Conservation (phyloP, 1,140 invertebrate species). For the Stenopsyche tienmushanensis region DNA sequence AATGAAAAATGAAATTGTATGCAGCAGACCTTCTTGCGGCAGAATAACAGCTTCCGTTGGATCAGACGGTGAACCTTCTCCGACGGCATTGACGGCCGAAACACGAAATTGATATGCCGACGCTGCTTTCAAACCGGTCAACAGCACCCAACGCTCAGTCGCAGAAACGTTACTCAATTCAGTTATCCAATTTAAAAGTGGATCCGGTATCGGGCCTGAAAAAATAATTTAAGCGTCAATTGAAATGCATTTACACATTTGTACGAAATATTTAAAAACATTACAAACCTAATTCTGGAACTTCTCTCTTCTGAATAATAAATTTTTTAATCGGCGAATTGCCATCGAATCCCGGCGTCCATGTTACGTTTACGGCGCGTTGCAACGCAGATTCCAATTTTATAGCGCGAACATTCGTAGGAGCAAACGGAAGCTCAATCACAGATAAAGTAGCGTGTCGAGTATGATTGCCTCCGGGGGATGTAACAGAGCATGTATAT, state of each 20-base stretch:
- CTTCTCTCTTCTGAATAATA: slow-evolving; percentile 87
- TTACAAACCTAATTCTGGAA: slow-evolving; percentile 75
- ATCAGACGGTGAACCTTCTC: slow-evolving; percentile 86
- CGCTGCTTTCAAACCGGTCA: slow-evolving; percentile 89
- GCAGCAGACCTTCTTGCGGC: slow-evolving; percentile 83
- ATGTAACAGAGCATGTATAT: slow-evolving; percentile 81
- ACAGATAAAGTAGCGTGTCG: slow-evolving; percentile 80
- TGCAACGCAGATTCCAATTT: slow-evolving; percentile 62
- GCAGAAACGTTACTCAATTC: slow-evolving; percentile 85
- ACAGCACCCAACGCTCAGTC: slow-evolving; percentile 72
- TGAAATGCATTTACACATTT: slow-evolving; percentile 28
- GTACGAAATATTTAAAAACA: slow-evolving; percentile 34
- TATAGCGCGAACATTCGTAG: slow-evolving; percentile 79
- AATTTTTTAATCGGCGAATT: slow-evolving; percentile 94
- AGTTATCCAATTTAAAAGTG: slow-evolving; percentile 83
- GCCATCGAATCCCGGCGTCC: slow-evolving; percentile 95
- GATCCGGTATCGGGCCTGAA: slow-evolving; percentile 77
- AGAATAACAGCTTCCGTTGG: slow-evolving; percentile 84
- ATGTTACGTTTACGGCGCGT: slow-evolving; percentile 84
- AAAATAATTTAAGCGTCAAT: slow-evolving; percentile 42
- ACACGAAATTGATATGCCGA: slow-evolving; percentile 95
- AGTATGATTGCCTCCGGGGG: slow-evolving; percentile 89
- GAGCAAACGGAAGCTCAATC: slow-evolving; percentile 91
- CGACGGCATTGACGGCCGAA: slow-evolving; percentile 92
- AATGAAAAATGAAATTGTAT: too few species aligned